Evolutionary conservation across 2,797 vertebrate genomes (phyloP).

Genomic region (Cynopterus sphinx): DNA sequence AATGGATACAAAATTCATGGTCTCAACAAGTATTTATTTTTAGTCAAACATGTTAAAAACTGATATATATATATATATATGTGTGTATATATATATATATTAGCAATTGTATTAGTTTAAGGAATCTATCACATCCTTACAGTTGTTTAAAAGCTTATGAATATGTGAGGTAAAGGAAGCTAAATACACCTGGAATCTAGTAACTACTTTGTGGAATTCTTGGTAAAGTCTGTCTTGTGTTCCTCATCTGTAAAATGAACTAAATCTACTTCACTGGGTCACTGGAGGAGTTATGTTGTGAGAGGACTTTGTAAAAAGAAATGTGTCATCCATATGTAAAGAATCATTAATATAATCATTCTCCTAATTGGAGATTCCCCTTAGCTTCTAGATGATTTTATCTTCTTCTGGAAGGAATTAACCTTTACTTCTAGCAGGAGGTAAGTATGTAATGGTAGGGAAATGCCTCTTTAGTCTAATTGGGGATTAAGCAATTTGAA

Average conservation of each 20-base stretch:
- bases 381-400: conserved; percentile 24
- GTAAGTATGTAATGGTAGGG: neutral
- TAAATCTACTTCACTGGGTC: neutral
- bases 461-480: neutral
- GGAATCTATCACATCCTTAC: neutral
- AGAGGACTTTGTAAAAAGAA: neutral
- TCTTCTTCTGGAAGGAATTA: neutral
- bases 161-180: neutral
- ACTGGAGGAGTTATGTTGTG: neutral
- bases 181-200: neutral
- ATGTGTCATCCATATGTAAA: neutral
- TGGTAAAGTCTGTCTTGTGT: neutral
- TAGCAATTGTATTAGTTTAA: conserved; percentile 20
- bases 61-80: conserved; percentile 36
- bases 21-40: conserved; percentile 31
- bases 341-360: neutral
- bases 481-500: neutral
- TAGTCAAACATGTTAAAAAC: conserved; percentile 39
- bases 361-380: neutral
- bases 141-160: neutral
- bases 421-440: neutral
- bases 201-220: neutral
- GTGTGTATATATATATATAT: conserved; percentile 35
- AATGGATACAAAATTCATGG: conserved; percentile 56
- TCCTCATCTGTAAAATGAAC: neutral